phyloP scores from a whole-genome alignment of 2,113 vertebrate genomes.

The cattle (Bos taurus) region ARS-UCD2.0 NC_037345.1:17200001-17200500 shows the following conservation, averaged over 20 bases:
- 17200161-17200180: background rate
- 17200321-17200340: background rate
- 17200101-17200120: background rate
- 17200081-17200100: background rate
- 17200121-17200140: background rate
- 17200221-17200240: background rate
- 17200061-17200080: background rate
- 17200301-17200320: background rate
- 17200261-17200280: background rate
- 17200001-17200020: background rate
- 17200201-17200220: background rate
- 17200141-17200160: background rate
- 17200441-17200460: background rate
- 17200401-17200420: fast-evolving
- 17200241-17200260: background rate
- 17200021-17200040: background rate
- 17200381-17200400: background rate
- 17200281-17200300: background rate
- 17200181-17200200: background rate
- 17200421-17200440: background rate
- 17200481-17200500: background rate
- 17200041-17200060: background rate
- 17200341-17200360: background rate
- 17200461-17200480: background rate
- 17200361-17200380: background rate